Evolutionary conservation across 2,113 vertebrate species (phyloP).

Genomic region (Regulus satrapa): DNA sequence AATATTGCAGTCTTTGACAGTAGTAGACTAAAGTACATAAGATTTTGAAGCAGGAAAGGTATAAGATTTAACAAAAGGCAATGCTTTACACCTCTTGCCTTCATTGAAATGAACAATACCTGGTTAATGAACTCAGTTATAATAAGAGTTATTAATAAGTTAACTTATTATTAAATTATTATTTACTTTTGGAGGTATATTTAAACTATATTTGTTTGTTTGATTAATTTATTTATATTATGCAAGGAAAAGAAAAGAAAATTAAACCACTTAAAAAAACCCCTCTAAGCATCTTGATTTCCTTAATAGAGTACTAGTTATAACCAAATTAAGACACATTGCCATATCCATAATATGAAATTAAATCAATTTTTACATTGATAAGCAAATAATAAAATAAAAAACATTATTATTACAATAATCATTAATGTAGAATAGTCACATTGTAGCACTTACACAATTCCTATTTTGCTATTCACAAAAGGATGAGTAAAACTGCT

Average conservation of each 20-base stretch:
- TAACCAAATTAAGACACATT: not conserved
- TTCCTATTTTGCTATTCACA: not conserved
- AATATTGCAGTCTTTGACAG: not conserved
- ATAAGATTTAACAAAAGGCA: not conserved
- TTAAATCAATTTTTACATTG: not conserved
- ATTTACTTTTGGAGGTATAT: no score
- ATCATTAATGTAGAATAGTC: not conserved
- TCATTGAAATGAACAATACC: not conserved
- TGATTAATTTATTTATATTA: not conserved
- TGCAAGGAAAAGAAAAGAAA: not conserved
- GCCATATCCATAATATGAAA: not conserved
- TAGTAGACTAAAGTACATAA: not conserved
- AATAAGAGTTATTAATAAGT: no score
- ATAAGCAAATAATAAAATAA: not conserved
- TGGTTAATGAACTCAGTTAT: not conserved
- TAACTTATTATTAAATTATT: no score
- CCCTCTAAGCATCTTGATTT: rapidly evolving
- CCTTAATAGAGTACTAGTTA: not conserved
- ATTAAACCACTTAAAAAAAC: not conserved
- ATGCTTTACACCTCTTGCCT: not conserved
- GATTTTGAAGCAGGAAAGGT: not conserved
- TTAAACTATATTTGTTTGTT: no score
- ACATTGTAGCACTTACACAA: not conserved
- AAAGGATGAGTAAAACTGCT: not conserved
- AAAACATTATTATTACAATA: not conserved